Percentiles rank a stretch among this genome's conserved stretches.
phyloP scores from a whole-genome alignment of 2,888 invertebrate species.

The Dusona sp. region DNA sequence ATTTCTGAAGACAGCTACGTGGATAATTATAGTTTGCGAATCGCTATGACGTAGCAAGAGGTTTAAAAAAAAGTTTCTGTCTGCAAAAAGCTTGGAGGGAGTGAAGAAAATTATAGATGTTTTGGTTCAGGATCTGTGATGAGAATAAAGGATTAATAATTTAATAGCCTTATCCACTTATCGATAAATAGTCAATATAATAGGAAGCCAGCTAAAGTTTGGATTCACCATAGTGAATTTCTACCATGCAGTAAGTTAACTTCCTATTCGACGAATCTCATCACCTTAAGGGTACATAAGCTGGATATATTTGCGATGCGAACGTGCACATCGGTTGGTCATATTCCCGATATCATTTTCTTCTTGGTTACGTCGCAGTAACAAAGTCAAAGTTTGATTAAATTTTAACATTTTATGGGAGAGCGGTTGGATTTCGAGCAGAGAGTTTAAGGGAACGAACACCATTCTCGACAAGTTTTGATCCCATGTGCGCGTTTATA shows the following conservation, averaged over 20 bases:
- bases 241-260: neutral
- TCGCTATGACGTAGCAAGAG: neutral
- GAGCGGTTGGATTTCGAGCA: constrained; percentile 12
- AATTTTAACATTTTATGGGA: constrained; percentile 77
- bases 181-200: neutral
- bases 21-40: neutral
- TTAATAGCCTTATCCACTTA: neutral
- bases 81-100: neutral
- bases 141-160: neutral
- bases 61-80: neutral
- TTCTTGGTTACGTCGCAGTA: constrained; percentile 43
- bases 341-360: constrained; percentile 60
- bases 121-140: neutral
- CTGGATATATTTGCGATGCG: constrained; percentile 25
- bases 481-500: constrained; percentile 20
- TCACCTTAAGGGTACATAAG: constrained; percentile 10
- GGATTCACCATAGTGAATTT: neutral
- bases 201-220: neutral
- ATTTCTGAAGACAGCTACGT: neutral
- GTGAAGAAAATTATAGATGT: neutral
- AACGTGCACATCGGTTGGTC: constrained; percentile 40
- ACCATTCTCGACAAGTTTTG: constrained; percentile 17
- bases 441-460: constrained; percentile 35
- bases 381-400: constrained; percentile 76
- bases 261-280: neutral